Base-by-base conservation (phyloP, 2,888 invertebrate genomes). In the Caenorhabditis macrosperma region DNA sequence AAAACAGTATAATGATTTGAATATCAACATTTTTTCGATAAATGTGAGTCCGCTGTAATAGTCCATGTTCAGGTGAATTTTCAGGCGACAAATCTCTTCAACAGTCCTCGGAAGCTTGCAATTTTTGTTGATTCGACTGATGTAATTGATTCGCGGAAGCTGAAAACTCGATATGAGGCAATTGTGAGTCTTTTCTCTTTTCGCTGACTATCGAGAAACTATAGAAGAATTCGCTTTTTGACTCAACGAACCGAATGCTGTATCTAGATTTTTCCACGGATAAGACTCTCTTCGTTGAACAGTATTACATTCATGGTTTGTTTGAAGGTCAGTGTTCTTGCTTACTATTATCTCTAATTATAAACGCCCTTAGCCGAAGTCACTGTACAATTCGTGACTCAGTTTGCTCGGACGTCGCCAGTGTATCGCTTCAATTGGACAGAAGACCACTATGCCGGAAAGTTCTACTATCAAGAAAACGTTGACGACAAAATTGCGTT, bases 401-500 rank as follows among this genome's bases (percentile, higher is more conserved):
- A n/a, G n/a, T n/a, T n/a, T n/a, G n/a, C n/a, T n/a, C n/a, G 7
- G 20, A 3, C n/a, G 1, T 50, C 72, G 17, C 46, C 57, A n/a
- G 57, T 22, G 12, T 59, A 28, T n/a, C 64, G 75, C 0, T 75
- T 38, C 24, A 66, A 75, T 5, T 75, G 75, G 75, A 48, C 60
- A 2, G 75, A 75, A 52, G 75, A 75, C 52, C 67, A 52, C 1
- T 76, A 76, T 28, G 7, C 61, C 6, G 30, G 48, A 54, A 76
- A 69, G 44, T 63, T 77, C 46, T 77, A 77, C 35, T 77, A 77
- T 44, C 69, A 71, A 52, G 69, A 69, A 15, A 71, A 30, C 30
- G 44, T 69, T 1, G 77, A 59, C 28, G 30, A 60, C 35, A 44
- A 77, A 20, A 54, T 64, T 10, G 10, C 12, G 7, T 1, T 71